phyloP scores from a whole-genome alignment of 1,140 invertebrate species.

The Heliothis virescens region DNA sequence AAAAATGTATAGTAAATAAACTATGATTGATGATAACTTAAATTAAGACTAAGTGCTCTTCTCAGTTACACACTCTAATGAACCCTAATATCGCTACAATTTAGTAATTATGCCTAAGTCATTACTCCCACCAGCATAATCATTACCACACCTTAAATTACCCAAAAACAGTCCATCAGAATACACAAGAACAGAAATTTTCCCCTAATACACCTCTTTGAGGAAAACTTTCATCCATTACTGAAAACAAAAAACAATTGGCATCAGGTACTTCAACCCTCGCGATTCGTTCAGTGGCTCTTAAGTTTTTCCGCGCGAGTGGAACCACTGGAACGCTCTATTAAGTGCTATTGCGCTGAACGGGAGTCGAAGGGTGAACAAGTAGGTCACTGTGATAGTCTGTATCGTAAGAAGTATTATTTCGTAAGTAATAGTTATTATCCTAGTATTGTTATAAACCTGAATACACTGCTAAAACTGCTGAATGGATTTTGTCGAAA shows the following conservation, averaged over 20 bases:
- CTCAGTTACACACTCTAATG: too few species aligned
- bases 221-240: background rate
- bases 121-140: too few species aligned
- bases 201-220: background rate
- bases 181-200: too few species aligned
- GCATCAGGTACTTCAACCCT: slow-evolving; percentile 9
- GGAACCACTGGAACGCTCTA: background rate
- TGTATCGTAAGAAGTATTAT: background rate
- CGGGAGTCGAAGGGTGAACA: slow-evolving; percentile 27
- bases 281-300: slow-evolving; percentile 1
- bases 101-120: too few species aligned
- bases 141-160: too few species aligned
- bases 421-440: slow-evolving; percentile 6
- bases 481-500: too few species aligned
- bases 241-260: slow-evolving; percentile 1
- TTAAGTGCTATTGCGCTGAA: slow-evolving; percentile 10
- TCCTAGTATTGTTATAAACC: background rate
- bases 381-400: slow-evolving; percentile 23
- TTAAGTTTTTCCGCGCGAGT: slow-evolving; percentile 33
- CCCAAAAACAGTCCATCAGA: too few species aligned
- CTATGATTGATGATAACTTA: too few species aligned
- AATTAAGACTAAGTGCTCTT: too few species aligned
- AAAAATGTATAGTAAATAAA: too few species aligned
- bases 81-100: too few species aligned
- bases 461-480: background rate